These are phyloP conservation scores for Poecilobothrus nobilitatus DNA, from an alignment of 2,888 invertebrate genomes.

Conservation along the genomic window DNA sequence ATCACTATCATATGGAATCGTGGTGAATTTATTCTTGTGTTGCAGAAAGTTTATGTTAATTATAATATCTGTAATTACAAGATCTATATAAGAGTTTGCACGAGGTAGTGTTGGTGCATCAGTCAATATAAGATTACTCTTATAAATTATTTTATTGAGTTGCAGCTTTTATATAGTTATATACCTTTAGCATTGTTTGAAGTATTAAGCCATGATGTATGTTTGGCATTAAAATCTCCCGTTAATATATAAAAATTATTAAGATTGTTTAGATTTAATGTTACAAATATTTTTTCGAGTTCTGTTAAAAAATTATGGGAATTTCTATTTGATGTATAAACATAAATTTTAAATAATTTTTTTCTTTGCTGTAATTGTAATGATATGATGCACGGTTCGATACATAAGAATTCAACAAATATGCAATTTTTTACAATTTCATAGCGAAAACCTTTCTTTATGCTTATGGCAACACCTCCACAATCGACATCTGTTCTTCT, in stretches of 20 bases:
- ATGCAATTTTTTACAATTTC: background rate
- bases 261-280: background rate
- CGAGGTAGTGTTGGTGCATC: slow-evolving; percentile 12
- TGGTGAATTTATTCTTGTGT: background rate
- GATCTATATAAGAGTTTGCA: slow-evolving; percentile 15
- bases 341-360: background rate
- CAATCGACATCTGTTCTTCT: background rate
- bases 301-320: slow-evolving; percentile 10
- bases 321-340: background rate
- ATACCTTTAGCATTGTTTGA: slow-evolving; percentile 14
- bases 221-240: no score
- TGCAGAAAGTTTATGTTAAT: background rate
- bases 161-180: background rate
- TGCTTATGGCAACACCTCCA: slow-evolving; percentile 13
- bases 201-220: no score
- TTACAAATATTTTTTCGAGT: slow-evolving; percentile 13
- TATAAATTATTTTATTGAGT: slow-evolving; percentile 11
- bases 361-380: slow-evolving; percentile 13
- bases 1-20: background rate
- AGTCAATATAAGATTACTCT: slow-evolving; percentile 11
- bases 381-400: slow-evolving; percentile 12
- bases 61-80: slow-evolving; percentile 11
- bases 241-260: no score
- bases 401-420: slow-evolving; percentile 9
- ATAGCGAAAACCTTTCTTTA: background rate